Percentiles rank a stretch among this genome's conserved stretches.
phyloP scores from a whole-genome alignment of 2,888 invertebrate species.

The Lordiphosa fenestrarum region DNA sequence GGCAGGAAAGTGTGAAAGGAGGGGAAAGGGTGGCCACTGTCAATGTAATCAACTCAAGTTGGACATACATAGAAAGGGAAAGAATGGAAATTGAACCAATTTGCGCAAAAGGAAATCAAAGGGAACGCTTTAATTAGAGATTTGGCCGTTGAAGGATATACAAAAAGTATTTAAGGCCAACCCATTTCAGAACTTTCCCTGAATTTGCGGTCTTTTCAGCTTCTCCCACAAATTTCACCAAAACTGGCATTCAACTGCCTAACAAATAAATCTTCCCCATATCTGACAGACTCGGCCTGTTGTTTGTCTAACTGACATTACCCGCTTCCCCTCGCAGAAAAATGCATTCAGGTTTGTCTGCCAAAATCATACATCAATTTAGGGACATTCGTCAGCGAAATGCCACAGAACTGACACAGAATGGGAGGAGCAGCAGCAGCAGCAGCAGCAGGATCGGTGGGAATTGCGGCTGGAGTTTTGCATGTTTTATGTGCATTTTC shows the following conservation, averaged over 20 bases:
- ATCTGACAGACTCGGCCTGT: conserved; percentile 38
- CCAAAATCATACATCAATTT: conserved; percentile 71
- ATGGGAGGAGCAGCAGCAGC: conserved; percentile 12
- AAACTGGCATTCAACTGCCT: conserved; percentile 7
- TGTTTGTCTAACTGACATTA: conserved; percentile 16
- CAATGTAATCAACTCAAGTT: no score
- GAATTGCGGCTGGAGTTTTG: conserved; percentile 16
- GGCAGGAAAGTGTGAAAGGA: conserved; percentile 14
- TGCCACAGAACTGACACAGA: conserved; percentile 51
- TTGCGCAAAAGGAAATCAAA: no score
- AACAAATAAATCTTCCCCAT: conserved; percentile 44
- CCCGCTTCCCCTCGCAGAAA: background rate
- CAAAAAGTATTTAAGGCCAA: no score
- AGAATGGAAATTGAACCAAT: no score
- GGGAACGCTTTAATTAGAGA: no score
- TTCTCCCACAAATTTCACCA: conserved; percentile 6
- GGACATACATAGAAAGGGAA: no score
- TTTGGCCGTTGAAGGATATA: no score
- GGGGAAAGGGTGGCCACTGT: background rate
- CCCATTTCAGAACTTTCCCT: no score
- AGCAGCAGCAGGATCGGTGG: conserved; percentile 7
- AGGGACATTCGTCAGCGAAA: conserved; percentile 59
- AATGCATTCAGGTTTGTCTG: conserved; percentile 23
- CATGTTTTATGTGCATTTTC: conserved; percentile 30
- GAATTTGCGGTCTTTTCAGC: background rate